A percentile compares a stretch with the other conserved stretches of the same genome.
Evolutionary conservation across 2,113 vertebrate genomes (phyloP).

Genomic region (Vulpes ferrilata): DNA sequence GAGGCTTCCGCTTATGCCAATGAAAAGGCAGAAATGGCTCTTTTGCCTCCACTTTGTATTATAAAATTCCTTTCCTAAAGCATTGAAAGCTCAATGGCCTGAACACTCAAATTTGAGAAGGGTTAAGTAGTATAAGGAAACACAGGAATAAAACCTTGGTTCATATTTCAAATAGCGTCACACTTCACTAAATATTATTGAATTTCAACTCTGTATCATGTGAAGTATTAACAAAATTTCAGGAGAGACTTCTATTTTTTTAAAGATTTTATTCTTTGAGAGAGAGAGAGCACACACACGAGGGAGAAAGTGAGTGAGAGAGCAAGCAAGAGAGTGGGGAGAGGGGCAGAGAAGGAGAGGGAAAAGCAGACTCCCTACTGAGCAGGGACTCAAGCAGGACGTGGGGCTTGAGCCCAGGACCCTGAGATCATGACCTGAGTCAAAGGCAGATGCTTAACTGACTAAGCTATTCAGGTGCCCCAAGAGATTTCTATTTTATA

Average conservation of each 20-base stretch:
- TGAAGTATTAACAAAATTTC: conserved; percentile 2
- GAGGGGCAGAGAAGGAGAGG: too few species aligned
- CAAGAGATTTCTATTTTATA: background rate
- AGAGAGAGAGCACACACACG: too few species aligned
- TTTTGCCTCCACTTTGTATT: background rate
- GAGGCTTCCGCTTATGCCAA: background rate
- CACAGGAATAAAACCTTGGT: background rate
- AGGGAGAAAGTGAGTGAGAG: too few species aligned
- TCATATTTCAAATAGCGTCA: background rate
- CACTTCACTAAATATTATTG: background rate
- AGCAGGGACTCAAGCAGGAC: too few species aligned
- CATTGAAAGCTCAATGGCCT: background rate
- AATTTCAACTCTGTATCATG: background rate
- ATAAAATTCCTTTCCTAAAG: background rate
- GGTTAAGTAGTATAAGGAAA: background rate
- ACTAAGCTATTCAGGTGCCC: too few species aligned
- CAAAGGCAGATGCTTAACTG: too few species aligned
- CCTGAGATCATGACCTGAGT: too few species aligned
- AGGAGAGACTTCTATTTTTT: background rate
- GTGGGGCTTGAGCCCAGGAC: too few species aligned
- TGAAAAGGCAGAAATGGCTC: background rate
- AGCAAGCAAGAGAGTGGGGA: too few species aligned
- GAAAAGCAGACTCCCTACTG: too few species aligned
- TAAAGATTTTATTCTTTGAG: too few species aligned
- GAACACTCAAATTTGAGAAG: background rate